Evolutionary conservation across 2,113 vertebrate genomes (phyloP).

Genomic region (Abramis brama): DNA sequence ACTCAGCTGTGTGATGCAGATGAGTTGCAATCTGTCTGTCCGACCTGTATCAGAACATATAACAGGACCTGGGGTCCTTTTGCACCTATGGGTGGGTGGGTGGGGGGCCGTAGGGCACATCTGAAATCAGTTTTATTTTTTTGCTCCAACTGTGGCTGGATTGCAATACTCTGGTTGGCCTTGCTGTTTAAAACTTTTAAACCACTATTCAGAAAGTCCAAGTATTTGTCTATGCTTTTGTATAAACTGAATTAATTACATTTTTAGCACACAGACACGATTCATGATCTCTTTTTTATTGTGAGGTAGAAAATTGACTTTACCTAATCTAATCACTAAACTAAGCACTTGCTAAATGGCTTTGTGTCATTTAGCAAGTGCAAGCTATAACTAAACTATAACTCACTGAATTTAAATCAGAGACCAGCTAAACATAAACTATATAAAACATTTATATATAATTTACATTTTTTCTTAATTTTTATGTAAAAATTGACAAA

Average conservation of each 20-base stretch:
- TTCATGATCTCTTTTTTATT: background rate
- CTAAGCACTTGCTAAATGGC: background rate
- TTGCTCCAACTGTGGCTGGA: background rate
- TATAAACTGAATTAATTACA: background rate
- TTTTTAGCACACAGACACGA: background rate
- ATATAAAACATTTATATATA: no score
- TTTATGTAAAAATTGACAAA: no score
- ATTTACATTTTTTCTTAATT: no score
- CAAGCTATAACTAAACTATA: background rate
- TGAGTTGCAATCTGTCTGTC: slow-evolving; percentile 39
- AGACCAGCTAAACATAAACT: background rate
- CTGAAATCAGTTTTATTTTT: background rate
- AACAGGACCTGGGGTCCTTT: background rate
- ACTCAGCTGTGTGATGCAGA: slow-evolving; percentile 59
- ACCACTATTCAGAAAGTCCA: background rate
- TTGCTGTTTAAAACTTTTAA: background rate
- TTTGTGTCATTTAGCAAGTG: background rate
- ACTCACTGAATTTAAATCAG: background rate
- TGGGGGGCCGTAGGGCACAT: background rate
- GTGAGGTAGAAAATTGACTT: background rate
- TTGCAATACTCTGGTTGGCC: background rate
- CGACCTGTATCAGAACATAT: background rate
- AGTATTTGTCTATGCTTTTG: background rate
- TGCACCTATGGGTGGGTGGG: background rate
- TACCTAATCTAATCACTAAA: background rate